These are phyloP conservation scores for Regulus satrapa DNA, from an alignment of 2,113 vertebrate genomes.

Conservation along the genomic window DNA sequence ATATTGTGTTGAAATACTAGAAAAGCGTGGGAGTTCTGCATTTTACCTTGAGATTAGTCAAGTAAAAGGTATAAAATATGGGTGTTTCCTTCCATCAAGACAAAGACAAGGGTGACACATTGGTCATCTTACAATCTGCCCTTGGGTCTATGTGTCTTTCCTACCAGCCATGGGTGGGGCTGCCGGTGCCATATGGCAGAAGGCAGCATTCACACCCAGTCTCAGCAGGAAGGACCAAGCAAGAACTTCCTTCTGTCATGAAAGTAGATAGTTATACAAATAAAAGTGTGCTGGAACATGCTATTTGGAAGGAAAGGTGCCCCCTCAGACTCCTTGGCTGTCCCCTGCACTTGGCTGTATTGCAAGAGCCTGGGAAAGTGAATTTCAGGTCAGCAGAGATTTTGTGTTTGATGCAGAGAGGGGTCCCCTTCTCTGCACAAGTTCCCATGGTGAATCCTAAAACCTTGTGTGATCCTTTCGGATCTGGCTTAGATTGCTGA, in stretches of 20 bases:
- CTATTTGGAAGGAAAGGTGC: background rate
- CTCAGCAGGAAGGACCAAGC: background rate
- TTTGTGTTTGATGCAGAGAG: background rate
- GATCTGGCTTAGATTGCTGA: background rate
- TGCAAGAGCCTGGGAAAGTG: background rate
- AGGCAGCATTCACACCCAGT: fast-evolving
- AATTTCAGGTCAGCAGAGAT: background rate
- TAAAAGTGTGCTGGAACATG: background rate
- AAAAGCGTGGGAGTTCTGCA: background rate
- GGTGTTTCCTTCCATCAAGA: background rate
- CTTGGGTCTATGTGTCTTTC: background rate
- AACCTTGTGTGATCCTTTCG: background rate
- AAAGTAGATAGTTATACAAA: background rate
- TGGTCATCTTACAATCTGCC: background rate
- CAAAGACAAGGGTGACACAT: background rate
- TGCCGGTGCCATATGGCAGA: fast-evolving
- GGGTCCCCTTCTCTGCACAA: background rate
- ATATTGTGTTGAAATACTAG: background rate
- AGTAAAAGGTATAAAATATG: background rate
- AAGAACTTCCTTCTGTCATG: background rate
- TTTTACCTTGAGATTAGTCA: background rate
- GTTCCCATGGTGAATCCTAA: background rate
- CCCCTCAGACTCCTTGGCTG: background rate
- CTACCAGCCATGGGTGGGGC: background rate
- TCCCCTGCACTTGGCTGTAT: background rate